Percentiles rank a stretch among this genome's conserved stretches.
Conservation (phyloP, 2,888 invertebrate genomes). For the Lycaena phlaeas region DNA sequence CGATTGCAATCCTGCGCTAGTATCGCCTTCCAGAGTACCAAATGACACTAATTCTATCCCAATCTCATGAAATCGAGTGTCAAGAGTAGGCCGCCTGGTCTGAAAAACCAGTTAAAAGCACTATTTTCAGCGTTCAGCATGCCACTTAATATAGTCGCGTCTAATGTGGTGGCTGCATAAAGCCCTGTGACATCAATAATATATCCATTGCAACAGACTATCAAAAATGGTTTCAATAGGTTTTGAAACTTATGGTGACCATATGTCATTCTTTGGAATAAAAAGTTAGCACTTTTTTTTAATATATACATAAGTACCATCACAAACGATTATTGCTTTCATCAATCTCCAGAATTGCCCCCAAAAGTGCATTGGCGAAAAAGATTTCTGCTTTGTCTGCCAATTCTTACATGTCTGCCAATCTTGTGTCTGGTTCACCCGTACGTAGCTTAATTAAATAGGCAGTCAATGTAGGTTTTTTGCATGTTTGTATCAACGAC, state of each 20-base stretch:
- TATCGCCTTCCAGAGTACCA: too few relatives aligned
- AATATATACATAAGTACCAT: constrained; percentile 20
- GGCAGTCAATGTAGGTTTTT: background rate
- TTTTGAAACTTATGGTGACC: constrained; percentile 16
- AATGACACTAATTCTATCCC: too few relatives aligned
- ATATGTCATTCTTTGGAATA: constrained; percentile 19
- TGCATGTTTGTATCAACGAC: constrained; percentile 6
- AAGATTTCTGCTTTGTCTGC: constrained; percentile 43
- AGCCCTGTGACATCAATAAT: constrained; percentile 17
- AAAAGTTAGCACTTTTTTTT: constrained; percentile 19
- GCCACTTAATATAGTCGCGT: constrained; percentile 11
- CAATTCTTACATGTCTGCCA: constrained; percentile 23
- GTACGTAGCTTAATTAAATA: constrained; percentile 6
- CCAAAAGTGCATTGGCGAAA: constrained; percentile 7
- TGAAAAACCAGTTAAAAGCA: constrained; percentile 1
- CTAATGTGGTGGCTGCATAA: constrained; percentile 15
- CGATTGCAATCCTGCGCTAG: too few relatives aligned
- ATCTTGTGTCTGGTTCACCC: constrained; percentile 5
- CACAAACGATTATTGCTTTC: constrained; percentile 11
- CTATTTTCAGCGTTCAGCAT: constrained; percentile 8
- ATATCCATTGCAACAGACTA: constrained; percentile 17
- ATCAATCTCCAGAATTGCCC: constrained; percentile 5
- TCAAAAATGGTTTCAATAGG: constrained; percentile 16
- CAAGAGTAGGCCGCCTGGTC: too few relatives aligned
- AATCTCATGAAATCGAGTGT: too few relatives aligned